These are phyloP conservation scores for Drosophila cracens DNA, from an alignment of 2,888 invertebrate species.

Conservation along the genomic window DNA sequence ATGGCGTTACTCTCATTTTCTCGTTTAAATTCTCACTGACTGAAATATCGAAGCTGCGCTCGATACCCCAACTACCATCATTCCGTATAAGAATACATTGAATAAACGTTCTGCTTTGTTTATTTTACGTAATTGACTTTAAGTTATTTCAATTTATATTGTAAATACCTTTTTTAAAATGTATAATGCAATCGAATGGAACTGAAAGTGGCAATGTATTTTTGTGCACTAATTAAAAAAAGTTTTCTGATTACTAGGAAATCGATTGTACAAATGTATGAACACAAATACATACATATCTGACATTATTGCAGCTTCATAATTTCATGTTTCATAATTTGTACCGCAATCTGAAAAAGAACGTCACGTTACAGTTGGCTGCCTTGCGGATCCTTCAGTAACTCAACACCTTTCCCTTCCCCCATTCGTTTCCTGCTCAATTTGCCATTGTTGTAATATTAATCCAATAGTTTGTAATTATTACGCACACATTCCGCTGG, in stretches of 20 bases:
- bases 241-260: neutral
- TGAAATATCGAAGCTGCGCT: too few relatives aligned
- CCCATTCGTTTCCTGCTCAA: too few relatives aligned
- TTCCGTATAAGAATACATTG: too few relatives aligned
- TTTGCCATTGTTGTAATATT: slow-evolving; percentile 17
- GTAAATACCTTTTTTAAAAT: neutral
- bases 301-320: neutral
- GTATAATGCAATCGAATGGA: neutral
- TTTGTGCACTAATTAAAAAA: neutral
- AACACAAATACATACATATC: neutral
- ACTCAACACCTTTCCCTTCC: too few relatives aligned
- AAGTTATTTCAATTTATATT: too few relatives aligned
- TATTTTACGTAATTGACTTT: neutral
- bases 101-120: too few relatives aligned
- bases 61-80: too few relatives aligned
- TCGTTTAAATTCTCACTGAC: neutral
- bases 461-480: slow-evolving; percentile 47
- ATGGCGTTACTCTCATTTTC: neutral
- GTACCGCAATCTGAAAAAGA: neutral
- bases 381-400: neutral
- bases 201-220: neutral
- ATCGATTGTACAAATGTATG: neutral
- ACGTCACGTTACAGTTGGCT: neutral
- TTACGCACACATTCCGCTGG: slow-evolving; percentile 7
- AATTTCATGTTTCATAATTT: neutral